Conservation (phyloP, 2,113 vertebrate species). For the Corapipo altera region DNA sequence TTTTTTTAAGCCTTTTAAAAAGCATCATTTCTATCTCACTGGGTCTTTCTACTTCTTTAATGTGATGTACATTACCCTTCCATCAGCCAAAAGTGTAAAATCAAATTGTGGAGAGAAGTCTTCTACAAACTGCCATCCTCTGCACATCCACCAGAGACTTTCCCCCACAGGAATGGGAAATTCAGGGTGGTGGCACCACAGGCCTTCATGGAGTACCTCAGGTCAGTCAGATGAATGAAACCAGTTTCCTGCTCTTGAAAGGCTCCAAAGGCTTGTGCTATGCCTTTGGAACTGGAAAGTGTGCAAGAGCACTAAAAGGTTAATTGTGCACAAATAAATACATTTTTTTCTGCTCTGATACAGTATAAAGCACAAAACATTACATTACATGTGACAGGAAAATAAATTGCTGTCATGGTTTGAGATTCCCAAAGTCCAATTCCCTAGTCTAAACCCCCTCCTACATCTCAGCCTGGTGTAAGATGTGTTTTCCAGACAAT, state of each 20-base stretch:
- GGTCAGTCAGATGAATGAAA: not conserved
- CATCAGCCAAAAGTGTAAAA: not conserved
- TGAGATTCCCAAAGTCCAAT: too few species aligned
- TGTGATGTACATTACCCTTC: not conserved
- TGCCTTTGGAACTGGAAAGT: not conserved
- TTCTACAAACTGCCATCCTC: not conserved
- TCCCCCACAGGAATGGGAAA: not conserved
- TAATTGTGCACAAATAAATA: not conserved
- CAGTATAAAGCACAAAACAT: not conserved
- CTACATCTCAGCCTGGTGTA: too few species aligned
- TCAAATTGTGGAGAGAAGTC: not conserved
- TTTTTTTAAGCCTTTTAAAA: not conserved
- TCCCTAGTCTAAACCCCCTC: too few species aligned
- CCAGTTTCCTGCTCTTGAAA: not conserved
- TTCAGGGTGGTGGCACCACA: not conserved
- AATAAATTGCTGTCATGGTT: too few species aligned
- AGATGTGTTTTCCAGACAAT: too few species aligned
- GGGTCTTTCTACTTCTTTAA: not conserved
- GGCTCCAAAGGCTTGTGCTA: not conserved
- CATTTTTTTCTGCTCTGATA: not conserved
- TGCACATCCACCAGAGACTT: not conserved
- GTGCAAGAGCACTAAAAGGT: not conserved
- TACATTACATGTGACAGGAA: not conserved
- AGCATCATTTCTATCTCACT: not conserved
- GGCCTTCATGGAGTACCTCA: not conserved